Evolutionary conservation across 2,797 vertebrate species (phyloP).

Genomic region (Esox lucius): DNA sequence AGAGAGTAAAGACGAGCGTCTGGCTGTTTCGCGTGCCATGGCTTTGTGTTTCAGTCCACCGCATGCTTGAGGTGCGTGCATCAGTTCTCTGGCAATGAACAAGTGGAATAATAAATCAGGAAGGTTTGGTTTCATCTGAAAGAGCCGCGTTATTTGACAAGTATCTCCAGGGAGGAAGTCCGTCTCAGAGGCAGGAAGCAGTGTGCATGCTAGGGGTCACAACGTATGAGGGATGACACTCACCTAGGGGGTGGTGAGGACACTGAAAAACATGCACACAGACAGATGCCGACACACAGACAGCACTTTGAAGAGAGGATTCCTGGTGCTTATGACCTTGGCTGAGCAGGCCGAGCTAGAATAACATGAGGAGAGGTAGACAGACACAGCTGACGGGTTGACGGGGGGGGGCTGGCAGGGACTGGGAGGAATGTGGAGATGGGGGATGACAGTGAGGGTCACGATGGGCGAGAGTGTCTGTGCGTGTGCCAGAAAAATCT

Average conservation of each 20-base stretch:
- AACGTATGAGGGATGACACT: conserved; percentile 67
- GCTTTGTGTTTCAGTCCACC: conserved; percentile 18
- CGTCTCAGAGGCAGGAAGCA: conserved; percentile 68
- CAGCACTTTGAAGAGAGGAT: conserved; percentile 44
- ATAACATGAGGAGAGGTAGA: conserved; percentile 64
- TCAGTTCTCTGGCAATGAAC: conserved; percentile 31
- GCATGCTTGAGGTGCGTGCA: conserved; percentile 9
- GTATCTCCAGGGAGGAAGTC: conserved; percentile 68
- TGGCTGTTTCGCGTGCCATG: neutral
- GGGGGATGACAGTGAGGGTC: neutral
- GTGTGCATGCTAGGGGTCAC: conserved; percentile 66
- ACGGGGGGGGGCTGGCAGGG: conserved; percentile 22
- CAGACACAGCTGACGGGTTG: conserved; percentile 47
- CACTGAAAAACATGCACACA: conserved; percentile 52
- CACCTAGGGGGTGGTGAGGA: conserved; percentile 63
- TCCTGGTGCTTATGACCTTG: conserved; percentile 68
- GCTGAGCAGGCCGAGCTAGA: conserved; percentile 56
- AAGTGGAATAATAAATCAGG: conserved; percentile 56
- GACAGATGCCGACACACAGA: conserved; percentile 17
- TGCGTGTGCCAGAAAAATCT: neutral
- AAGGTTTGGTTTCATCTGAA: conserved; percentile 52
- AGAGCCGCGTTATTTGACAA: conserved; percentile 62
- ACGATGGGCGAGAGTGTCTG: neutral
- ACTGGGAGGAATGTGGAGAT: conserved; percentile 15
- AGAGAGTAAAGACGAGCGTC: conserved; percentile 6